phyloP scores from a whole-genome alignment of 1,140 invertebrate species.

The Acyrthosiphon pisum region DNA sequence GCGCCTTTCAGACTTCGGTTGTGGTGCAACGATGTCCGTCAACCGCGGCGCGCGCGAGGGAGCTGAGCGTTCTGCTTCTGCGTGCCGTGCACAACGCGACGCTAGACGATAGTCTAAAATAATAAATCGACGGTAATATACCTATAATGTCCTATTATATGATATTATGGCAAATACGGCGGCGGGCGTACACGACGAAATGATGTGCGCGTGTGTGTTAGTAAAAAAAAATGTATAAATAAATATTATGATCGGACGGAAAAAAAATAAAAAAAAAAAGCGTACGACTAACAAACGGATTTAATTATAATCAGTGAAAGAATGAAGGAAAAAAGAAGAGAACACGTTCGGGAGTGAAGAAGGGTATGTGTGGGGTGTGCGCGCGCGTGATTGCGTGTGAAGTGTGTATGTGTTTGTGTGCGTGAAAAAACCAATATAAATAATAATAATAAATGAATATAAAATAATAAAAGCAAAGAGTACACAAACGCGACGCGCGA shows the following conservation, averaged over 20 bases:
- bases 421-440: not conserved
- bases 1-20: not conserved
- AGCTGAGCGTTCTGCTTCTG: not conserved
- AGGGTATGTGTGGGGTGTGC: not conserved
- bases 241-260: not conserved
- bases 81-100: not conserved
- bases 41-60: not conserved
- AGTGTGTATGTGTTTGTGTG: not conserved
- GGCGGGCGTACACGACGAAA: not conserved
- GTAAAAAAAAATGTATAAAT: not conserved
- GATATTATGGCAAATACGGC: not conserved
- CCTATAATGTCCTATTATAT: not conserved
- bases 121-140: not conserved
- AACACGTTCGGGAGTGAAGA: not conserved
- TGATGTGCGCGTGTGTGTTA: not conserved
- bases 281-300: slow-evolving; percentile 12
- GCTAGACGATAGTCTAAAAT: not conserved
- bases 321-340: slow-evolving; percentile 19
- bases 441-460: not conserved
- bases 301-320: slow-evolving; percentile 40
- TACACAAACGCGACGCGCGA: slow-evolving; percentile 51
- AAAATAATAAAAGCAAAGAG: slow-evolving; percentile 52
- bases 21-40: not conserved
- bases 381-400: not conserved
- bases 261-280: not conserved